Evolutionary conservation across 1,140 invertebrate species (phyloP), one percentile per base, ranked within the genome.

Genomic region (Lordiphosa mommai): DNA sequence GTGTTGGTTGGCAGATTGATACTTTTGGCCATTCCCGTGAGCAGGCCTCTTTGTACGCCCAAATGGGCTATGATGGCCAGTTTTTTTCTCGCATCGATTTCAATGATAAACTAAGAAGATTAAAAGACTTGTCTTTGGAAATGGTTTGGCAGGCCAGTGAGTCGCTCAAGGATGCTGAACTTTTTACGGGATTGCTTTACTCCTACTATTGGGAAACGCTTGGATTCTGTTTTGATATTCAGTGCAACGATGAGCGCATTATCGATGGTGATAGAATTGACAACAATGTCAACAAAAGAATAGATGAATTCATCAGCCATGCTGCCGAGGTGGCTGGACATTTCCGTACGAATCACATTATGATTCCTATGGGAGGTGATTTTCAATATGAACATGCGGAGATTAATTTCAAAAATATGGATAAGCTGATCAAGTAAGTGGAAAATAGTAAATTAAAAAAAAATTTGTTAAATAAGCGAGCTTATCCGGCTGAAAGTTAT

Each of bases 281-380:
- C 51, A 95, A 94, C 72, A 96, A 96, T 76, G 92, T 95, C 0
- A 91, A 93, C 1, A 55, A 68, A 7, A 91, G 90, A 89, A 94
- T 95, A 9, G 65, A 90, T 32, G 71, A 88, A 13, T 94, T 95
- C 68, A 72, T 94, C 13, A 77, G 87, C 5, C 92, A 92, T 79
- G 71, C 70, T 1, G 50, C 87, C 32, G 87, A 89, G 13, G 91
- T 93, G 90, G 88, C 91, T 0, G 58, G 88, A 36, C 84, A 87
- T 2, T 95, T 93, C 77, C 87, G 88, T 14, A 92, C 93, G 0
- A 93, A 94, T 72, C 94, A 98, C 88, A 90, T 98, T 1, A 91
- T 98, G 55, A 90, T 98, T 40, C 97, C 96, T 1, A 98, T 98
- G 96, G 97, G 97, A 0, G 94, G 93, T 60, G 97, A 99, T 90